Evolutionary conservation across 2,113 vertebrate species (phyloP), one percentile per base, ranked within the genome.

Genomic region (Dunckerocampus dactyliophorus): DNA sequence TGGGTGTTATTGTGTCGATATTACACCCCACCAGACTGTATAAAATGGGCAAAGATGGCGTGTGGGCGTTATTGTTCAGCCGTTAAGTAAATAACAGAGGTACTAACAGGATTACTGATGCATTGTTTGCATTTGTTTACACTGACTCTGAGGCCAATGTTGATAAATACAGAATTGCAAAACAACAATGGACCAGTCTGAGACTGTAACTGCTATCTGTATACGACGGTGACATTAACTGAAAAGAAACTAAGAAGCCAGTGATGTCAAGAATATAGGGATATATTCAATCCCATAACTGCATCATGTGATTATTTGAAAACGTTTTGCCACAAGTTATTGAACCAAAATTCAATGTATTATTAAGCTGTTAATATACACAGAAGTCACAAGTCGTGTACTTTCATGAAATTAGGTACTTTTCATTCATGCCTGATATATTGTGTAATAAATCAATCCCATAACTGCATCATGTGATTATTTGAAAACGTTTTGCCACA

Each of bases 361-460:
- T 21, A 49, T 3, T 10, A 48, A 19, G 20, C 16, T 34, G 28
- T 37, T 17, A 19, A 51, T 51, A 21, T 39, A 11, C 1, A 55
- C n/a, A n/a, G n/a, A n/a, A n/a, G n/a, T n/a, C n/a, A 55, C 17
- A 31, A 8, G 16, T 28, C 4, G 7, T 31, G 14, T 53, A 9
- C 16, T 37, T 55, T 16, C 9, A 19, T 10, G 31, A 55, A 55
- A n/a, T 54, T 2, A 53, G 16, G 16, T 16, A 34, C 19, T 55
- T 15, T 21, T 20, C 20, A 20, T 45, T 24, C 42, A 54, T 47
- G 46, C 67, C 12, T 3, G 31, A 63, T 20, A 63, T 14, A 63
- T 21, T 62, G 47, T 45, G 42, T 47, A 70, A 45, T 16, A 50
- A 22, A 66, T 42, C 28, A 13, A 17, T n/a, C n/a, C n/a, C n/a